These are phyloP conservation scores for Pollenia amentaria DNA, from an alignment of 2,888 invertebrate genomes.

Conservation along the genomic window DNA sequence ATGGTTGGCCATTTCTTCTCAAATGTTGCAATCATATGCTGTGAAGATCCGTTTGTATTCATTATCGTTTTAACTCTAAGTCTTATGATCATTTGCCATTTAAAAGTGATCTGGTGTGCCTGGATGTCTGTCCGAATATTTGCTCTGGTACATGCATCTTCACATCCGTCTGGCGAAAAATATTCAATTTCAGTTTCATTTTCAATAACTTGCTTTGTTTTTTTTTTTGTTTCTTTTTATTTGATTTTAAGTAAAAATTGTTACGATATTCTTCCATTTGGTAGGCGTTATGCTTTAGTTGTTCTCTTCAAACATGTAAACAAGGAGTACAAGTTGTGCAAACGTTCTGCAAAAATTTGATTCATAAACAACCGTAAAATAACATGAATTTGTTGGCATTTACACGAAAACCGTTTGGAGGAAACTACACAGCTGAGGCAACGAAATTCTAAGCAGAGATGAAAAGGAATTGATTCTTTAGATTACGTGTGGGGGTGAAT, in stretches of 20 bases:
- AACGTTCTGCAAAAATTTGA: neutral
- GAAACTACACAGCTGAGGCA: slow-evolving; percentile 16
- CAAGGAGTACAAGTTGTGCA: slow-evolving; percentile 33
- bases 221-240: slow-evolving; percentile 32
- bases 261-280: slow-evolving; percentile 41
- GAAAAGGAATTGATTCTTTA: slow-evolving; percentile 18
- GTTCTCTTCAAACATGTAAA: slow-evolving; percentile 15
- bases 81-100: slow-evolving; percentile 68
- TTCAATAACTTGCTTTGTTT: slow-evolving; percentile 34
- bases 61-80: slow-evolving; percentile 39
- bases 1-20: slow-evolving; percentile 45
- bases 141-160: slow-evolving; percentile 19
- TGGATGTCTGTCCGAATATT: slow-evolving; percentile 4
- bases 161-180: slow-evolving; percentile 58
- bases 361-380: neutral
- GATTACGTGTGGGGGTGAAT: neutral
- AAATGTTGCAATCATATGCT: slow-evolving; percentile 19
- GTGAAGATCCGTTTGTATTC: slow-evolving; percentile 51
- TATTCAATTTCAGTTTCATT: slow-evolving; percentile 68
- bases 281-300: slow-evolving; percentile 52
- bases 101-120: slow-evolving; percentile 50
- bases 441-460: slow-evolving; percentile 14
- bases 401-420: slow-evolving; percentile 38
- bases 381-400: slow-evolving; percentile 55
- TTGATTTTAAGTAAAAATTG: slow-evolving; percentile 7